phyloP scores from a whole-genome alignment of 2,888 invertebrate species.

The Tupiocoris notatus region DNA sequence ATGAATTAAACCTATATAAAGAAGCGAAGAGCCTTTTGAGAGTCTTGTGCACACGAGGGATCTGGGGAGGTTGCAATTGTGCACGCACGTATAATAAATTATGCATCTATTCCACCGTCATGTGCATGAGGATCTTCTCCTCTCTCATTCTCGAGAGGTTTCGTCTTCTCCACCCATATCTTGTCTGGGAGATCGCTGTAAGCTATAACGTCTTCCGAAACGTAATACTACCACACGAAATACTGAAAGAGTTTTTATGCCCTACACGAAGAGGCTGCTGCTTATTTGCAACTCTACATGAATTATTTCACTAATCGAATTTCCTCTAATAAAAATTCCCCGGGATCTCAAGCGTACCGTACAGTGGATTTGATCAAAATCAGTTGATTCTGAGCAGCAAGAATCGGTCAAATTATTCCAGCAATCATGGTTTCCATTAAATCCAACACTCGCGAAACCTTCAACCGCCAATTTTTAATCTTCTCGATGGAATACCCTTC shows the following conservation, averaged over 20 bases:
- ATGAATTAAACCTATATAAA: background rate
- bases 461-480: no score
- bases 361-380: no score
- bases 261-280: no score
- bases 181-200: background rate
- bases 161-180: background rate
- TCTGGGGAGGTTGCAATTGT: background rate
- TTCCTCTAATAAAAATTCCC: no score
- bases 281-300: no score
- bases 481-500: no score
- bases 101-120: background rate
- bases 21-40: background rate
- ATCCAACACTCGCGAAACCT: no score
- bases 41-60: background rate
- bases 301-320: no score
- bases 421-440: no score
- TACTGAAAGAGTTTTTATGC: background rate
- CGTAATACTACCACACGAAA: background rate
- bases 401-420: no score
- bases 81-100: background rate
- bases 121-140: background rate
- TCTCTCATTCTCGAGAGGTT: background rate
- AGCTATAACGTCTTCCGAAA: background rate
- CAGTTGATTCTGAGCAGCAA: no score
- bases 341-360: no score